Evolutionary conservation across 2,888 invertebrate genomes (phyloP), one percentile per base, ranked within the genome.

Genomic region (Nomada fucata): DNA sequence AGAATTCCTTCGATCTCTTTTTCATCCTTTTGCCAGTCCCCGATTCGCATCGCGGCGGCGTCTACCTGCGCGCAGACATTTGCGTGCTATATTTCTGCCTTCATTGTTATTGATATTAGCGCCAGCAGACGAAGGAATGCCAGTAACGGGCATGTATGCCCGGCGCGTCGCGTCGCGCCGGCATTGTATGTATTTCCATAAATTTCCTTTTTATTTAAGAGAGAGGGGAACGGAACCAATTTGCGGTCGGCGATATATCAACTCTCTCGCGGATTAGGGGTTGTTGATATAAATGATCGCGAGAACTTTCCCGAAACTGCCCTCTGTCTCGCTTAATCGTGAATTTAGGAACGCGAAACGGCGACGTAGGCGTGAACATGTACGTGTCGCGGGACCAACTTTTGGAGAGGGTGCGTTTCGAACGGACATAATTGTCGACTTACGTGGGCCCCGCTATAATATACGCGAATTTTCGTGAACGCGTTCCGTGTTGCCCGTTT

Each of bases 71-170:
- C 55, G 23, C 73, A 47, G 42, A 20, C 64, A 29, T 50, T 20
- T 36, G 26, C 63, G 23, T n/a, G 68, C 42, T 60, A 61, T 59
- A 78, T 79, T 79, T 71, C 79, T 73, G 52, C 68, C 74, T 53
- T 81, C 83, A 76, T 85, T 81, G 81, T 83, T 76, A 83, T 85
- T 76, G 83, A 83, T 80, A 85, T 85, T 85, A 85, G 80, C 72
- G 59, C 61, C 72, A 18, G 47, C 53, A 61, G 47, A 52, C 55
- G 15, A 23, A 57, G 65, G 69, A 68, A 72, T 47, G 44, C 44
- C 36, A 52, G 18, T 57, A 50, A 23, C 75, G 44, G 18, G 57
- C 15, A 72, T 81, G 47, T 67, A 70, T 71, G 67, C 70, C 20
- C 42, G 9, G 3, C 61, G 9, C 44, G 57, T 57, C 52, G 44